Conservation (phyloP, 2,888 invertebrate genomes). For the Ecliptopera silaceata region DNA sequence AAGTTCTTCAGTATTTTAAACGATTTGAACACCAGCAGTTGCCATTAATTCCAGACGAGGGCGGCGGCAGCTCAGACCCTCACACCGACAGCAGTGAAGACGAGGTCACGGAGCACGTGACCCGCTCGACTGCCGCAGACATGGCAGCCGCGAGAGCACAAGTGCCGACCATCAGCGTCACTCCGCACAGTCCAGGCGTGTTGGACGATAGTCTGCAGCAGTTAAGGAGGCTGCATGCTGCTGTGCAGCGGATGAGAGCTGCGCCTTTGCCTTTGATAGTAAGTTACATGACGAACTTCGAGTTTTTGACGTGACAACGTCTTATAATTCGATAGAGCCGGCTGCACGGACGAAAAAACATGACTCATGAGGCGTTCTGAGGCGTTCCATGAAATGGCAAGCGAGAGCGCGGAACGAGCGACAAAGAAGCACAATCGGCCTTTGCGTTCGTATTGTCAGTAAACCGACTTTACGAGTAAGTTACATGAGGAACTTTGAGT, state of each 20-base stretch:
- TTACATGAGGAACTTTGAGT: too few species aligned
- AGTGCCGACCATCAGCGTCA: conserved; percentile 94
- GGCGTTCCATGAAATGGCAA: too few species aligned
- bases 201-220: conserved; percentile 89
- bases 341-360: too few species aligned
- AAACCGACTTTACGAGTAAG: too few species aligned
- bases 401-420: too few species aligned
- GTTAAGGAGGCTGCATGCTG: conserved; percentile 88
- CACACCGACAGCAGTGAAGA: conserved; percentile 90
- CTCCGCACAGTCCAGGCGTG: conserved; percentile 92
- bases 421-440: too few species aligned
- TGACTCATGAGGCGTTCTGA: too few species aligned
- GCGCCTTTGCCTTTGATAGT: conserved; percentile 77
- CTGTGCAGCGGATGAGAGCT: conserved; percentile 90
- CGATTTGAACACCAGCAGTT: not conserved
- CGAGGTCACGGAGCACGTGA: conserved; percentile 89
- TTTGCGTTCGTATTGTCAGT: too few species aligned
- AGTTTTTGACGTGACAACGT: too few species aligned
- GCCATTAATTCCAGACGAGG: conserved; percentile 82
- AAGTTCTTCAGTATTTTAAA: too few species aligned
- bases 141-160: conserved; percentile 76
- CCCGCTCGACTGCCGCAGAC: conserved; percentile 61
- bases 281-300: conserved; percentile 18
- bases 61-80: conserved; percentile 81
- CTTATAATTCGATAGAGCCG: too few species aligned